These are phyloP conservation scores for Dendrophyllia cribrosa DNA, from an alignment of 64 coral and sea anemone genomes.

Conservation along the genomic window DNA sequence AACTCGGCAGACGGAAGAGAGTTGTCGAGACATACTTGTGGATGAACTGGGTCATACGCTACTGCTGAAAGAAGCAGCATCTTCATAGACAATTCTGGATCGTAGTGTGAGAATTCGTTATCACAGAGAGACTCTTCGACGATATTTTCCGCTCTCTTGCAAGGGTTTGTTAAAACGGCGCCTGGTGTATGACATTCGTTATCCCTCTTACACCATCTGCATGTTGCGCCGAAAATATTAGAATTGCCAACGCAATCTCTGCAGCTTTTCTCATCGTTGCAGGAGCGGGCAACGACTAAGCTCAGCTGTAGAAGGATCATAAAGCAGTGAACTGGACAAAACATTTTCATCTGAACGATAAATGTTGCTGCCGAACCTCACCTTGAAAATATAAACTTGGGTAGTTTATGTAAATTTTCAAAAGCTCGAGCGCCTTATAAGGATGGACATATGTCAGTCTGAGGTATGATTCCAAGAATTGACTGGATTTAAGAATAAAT, in stretches of 20 bases:
- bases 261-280: not conserved
- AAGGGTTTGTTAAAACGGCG: slow-evolving; percentile 14
- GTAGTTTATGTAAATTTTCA: too few species aligned
- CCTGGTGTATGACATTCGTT: slow-evolving; percentile 8
- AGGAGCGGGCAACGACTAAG: not conserved
- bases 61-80: slow-evolving; percentile 55
- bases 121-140: not conserved
- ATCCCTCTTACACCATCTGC: slow-evolving; percentile 48
- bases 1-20: slow-evolving; percentile 41
- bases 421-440: too few species aligned
- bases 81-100: slow-evolving; percentile 40
- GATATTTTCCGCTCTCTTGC: slow-evolving; percentile 51
- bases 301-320: not conserved
- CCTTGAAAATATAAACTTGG: too few species aligned
- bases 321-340: not conserved
- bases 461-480: too few species aligned
- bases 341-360: not conserved
- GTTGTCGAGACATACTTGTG: slow-evolving; percentile 32
- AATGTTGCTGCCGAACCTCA: too few species aligned
- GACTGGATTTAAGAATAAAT: too few species aligned
- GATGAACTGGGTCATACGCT: slow-evolving; percentile 44
- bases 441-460: too few species aligned
- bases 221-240: not conserved
- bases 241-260: not conserved
- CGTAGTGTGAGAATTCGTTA: slow-evolving; percentile 20